Conservation (phyloP, 2,888 invertebrate genomes). For the Thymelicus acteon region DNA sequence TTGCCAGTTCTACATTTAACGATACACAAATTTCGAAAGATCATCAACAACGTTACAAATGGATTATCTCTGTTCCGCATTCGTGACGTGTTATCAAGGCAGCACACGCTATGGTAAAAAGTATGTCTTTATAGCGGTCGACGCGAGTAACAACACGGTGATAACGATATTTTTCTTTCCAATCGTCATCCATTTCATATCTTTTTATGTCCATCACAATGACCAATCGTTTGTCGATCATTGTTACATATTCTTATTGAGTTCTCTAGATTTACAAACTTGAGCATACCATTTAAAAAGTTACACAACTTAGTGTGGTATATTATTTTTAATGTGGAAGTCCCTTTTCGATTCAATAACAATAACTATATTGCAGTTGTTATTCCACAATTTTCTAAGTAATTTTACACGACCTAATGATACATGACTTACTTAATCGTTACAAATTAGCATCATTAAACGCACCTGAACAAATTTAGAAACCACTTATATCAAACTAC, state of each 20-base stretch:
- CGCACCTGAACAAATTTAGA: not conserved
- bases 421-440: not conserved
- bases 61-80: constrained; percentile 28
- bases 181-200: constrained; percentile 15
- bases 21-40: constrained; percentile 8
- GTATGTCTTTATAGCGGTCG: constrained; percentile 29
- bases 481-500: not conserved
- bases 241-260: not conserved
- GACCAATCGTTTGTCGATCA: not conserved
- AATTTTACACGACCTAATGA: not conserved
- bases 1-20: constrained; percentile 2
- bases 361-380: not conserved
- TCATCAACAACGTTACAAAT: constrained; percentile 31
- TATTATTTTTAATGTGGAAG: constrained; percentile 20
- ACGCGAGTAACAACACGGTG: not conserved
- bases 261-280: not conserved
- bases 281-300: not conserved
- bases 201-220: constrained; percentile 18
- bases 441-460: not conserved
- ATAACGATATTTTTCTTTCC: constrained; percentile 23
- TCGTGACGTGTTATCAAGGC: constrained; percentile 27
- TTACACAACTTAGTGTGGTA: not conserved
- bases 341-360: constrained; percentile 19
- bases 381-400: constrained; percentile 2
- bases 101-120: constrained; percentile 36